Evolutionary conservation across 2,797 vertebrate species (phyloP), one percentile per base, ranked within the genome.

Genomic region (Megaceryle alcyon): DNA sequence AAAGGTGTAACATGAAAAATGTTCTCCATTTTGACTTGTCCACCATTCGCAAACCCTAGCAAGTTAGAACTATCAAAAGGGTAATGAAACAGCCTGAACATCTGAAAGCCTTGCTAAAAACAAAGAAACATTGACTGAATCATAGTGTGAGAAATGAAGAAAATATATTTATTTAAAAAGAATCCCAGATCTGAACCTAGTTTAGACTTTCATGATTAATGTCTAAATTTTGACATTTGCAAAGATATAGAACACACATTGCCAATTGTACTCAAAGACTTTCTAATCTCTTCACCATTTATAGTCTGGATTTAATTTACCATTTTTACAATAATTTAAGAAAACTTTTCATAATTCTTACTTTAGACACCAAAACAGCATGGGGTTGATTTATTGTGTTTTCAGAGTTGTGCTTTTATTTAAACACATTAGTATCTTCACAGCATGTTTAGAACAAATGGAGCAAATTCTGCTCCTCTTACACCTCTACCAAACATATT

Each of bases 391-490:
- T 97, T 88, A 88, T 44, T 79, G 61, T 88, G 72, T 87, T 94
- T 95, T 96, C 94, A 94, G 79, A 86, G 43, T 91, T 94, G 26
- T 77, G 57, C n/a, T 94, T 94, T 94, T 96, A 90, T 84, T 77
- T 91, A 96, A 96, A 95, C 85, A 95, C 91, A 94, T 95, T 78
- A 94, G 64, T 91, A 93, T 85, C 95, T 96, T 97, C 92, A 82
- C 95, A 96, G 88, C 41, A 75, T 92, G 90, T 75, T 88, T 77
- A 39, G 63, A 91, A 78, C 35, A 91, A 93, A 64, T 71, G 68
- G 61, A 80, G 61, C 21, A 93, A 91, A 96, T 88, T 94, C 89
- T 88, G 35, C 33, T 84, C 14, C 19, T 92, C 33, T 84, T 90
- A 72, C 35, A 82, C 65, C 82, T 65, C 31, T 91, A 65, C 59